Conservation (phyloP, 1,140 invertebrate species). For the Calliopsis andreniformis region DNA sequence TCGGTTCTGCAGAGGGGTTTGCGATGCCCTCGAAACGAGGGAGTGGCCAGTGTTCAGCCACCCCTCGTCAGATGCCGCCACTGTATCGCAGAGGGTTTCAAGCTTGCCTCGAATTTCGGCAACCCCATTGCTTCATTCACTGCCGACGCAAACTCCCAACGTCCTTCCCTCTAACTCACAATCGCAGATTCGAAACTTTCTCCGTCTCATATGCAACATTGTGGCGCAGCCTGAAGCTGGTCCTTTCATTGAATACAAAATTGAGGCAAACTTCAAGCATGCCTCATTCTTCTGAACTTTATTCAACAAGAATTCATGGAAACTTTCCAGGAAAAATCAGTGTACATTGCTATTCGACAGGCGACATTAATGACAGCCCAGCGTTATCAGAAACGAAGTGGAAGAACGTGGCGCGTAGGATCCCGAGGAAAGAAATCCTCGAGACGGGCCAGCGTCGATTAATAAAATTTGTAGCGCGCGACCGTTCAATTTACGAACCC, state of each 20-base stretch:
- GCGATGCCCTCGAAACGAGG: constrained; percentile 43
- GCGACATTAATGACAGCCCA: neutral
- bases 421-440: neutral
- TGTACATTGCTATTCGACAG: neutral
- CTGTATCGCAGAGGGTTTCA: constrained; percentile 35
- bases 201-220: too few species aligned
- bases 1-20: constrained; percentile 75
- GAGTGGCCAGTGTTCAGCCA: constrained; percentile 63
- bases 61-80: constrained; percentile 79
- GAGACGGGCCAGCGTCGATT: constrained; percentile 8
- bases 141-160: too few species aligned
- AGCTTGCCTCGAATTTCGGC: constrained; percentile 4
- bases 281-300: too few species aligned
- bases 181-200: too few species aligned
- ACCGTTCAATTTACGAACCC: constrained; percentile 42
- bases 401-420: neutral
- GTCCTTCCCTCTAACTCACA: too few species aligned
- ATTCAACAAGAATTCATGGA: too few species aligned
- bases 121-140: too few species aligned
- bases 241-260: too few species aligned
- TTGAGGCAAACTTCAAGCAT: too few species aligned
- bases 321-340: too few species aligned
- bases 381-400: constrained; percentile 6
- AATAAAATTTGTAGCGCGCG: constrained; percentile 55
- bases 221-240: too few species aligned